Conservation (phyloP, 2,888 invertebrate genomes). For the Athripsodes cinereus region DNA sequence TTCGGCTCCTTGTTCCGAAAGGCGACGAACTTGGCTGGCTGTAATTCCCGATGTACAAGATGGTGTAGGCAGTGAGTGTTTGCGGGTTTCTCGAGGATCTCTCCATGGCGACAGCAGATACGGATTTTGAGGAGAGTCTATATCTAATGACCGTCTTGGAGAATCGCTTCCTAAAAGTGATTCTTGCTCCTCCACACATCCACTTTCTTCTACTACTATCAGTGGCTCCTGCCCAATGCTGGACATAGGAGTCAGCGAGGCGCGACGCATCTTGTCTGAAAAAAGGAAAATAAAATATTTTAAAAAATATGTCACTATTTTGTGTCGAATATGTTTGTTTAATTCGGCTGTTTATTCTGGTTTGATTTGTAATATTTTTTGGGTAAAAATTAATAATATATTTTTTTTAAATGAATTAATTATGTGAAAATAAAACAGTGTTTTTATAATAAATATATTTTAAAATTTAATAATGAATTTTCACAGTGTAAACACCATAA, state of each 20-base stretch:
- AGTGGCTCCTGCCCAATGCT: slow-evolving; percentile 62
- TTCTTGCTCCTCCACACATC: slow-evolving; percentile 61
- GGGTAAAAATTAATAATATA: no score
- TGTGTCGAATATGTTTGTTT: no score
- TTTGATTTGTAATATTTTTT: no score
- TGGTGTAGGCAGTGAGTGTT: slow-evolving; percentile 79
- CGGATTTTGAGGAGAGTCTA: slow-evolving; percentile 74
- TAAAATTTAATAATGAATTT: no score
- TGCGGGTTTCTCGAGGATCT: slow-evolving; percentile 65
- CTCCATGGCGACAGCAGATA: slow-evolving; percentile 78
- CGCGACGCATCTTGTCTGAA: slow-evolving; percentile 57
- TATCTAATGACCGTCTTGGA: slow-evolving; percentile 60
- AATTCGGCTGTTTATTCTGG: no score
- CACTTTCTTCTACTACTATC: slow-evolving; percentile 77
- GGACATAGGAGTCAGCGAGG: slow-evolving; percentile 56
- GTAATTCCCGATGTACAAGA: slow-evolving; percentile 81
- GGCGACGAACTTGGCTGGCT: slow-evolving; percentile 76
- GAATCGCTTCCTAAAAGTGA: slow-evolving; percentile 44
- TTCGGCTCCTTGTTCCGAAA: slow-evolving; percentile 75
- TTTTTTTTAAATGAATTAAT: no score
- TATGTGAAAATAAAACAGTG: no score
- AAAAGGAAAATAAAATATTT: slow-evolving; percentile 2
- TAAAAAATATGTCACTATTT: no score
- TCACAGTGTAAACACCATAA: no score
- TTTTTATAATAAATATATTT: no score